phyloP scores from a whole-genome alignment of 2,797 vertebrate species.

The Microctenopoma stevenorrisi region DNA sequence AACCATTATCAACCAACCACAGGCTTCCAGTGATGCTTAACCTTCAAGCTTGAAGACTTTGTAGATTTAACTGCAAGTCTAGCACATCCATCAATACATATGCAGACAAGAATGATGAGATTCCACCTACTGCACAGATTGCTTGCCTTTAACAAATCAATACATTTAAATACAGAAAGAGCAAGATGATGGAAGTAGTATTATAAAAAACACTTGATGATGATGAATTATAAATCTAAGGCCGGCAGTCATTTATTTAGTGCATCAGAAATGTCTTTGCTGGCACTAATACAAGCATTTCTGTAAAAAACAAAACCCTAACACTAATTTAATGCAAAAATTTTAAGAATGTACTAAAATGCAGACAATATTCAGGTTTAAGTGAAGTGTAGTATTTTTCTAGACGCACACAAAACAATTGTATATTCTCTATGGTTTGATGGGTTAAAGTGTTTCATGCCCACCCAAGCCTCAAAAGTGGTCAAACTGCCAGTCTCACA shows the following conservation, averaged over 20 bases:
- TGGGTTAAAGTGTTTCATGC: too few relatives aligned
- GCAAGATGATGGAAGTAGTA: not conserved
- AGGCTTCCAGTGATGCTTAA: slow-evolving; percentile 28
- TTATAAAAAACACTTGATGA: not conserved
- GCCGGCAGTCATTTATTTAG: too few relatives aligned
- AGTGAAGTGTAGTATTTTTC: too few relatives aligned
- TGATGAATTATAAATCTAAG: not conserved
- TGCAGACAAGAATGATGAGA: slow-evolving; percentile 31
- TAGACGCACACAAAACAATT: too few relatives aligned
- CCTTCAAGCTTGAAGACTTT: slow-evolving; percentile 54
- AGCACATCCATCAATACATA: slow-evolving; percentile 49
- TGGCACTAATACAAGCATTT: not conserved
- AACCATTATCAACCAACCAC: slow-evolving; percentile 17
- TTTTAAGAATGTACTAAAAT: too few relatives aligned
- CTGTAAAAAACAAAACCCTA: not conserved
- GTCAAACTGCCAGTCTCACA: not conserved
- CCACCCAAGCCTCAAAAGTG: too few relatives aligned
- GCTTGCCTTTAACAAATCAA: slow-evolving; percentile 11
- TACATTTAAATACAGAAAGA: not conserved
- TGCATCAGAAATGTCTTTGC: not conserved
- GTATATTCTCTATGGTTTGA: too few relatives aligned
- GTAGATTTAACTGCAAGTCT: slow-evolving; percentile 44
- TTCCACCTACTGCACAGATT: slow-evolving; percentile 33
- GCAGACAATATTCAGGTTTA: too few relatives aligned
- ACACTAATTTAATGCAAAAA: too few relatives aligned